Base-by-base conservation (phyloP, 2,888 invertebrate genomes). In the Tetragonisca angustula region DNA sequence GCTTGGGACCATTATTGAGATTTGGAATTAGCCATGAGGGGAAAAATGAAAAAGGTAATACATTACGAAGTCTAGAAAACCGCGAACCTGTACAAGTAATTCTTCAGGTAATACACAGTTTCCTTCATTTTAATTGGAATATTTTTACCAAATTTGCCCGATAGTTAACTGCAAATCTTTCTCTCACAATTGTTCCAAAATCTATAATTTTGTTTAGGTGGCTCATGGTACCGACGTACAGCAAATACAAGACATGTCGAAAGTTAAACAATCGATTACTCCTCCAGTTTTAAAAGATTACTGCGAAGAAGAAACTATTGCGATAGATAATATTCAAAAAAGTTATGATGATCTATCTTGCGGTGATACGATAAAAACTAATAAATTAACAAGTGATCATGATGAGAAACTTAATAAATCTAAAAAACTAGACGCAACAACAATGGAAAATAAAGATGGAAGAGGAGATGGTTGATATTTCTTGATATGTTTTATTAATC, bases 1-100 rank as follows among this genome's bases (percentile, higher is more conserved):
- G 84, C 43, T 17, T 92, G 0, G 92, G 92, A 13, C 91, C 92
- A 21, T 79, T 93, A 3, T 84, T 89, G 15, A 78, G 76, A 6
- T 79, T 92, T n/a, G 84, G 81, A n/a, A 69, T 91, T 27, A 54
- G 64, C 56, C 61, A 85, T 75, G 36, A 56, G 9, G 82, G 13
- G 24, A 68, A 68, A 17, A 19, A 65, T 19, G 36, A 67, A 52
- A 64, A 56, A 68, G 77, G 61, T 64, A 77, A 81, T 49, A 74
- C 56, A 59, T 50, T 83, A 77, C 49, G 74, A 27, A 80, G 71
- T 83, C 76, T 77, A 65, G 68, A 72, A 27, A 80, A 79, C 13
- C 88, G 89, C 73, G 84, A 88, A 24, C 88, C 87, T 21, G 84
- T 92, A 50, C 86, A 91, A 87, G 70, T 90, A 71, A 82, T 90